Evolutionary conservation across 37 sponge, comb jelly and placozoan genomes (phyloP), one percentile per base, ranked within the genome.

Genomic region (Oopsacas minuta): DNA sequence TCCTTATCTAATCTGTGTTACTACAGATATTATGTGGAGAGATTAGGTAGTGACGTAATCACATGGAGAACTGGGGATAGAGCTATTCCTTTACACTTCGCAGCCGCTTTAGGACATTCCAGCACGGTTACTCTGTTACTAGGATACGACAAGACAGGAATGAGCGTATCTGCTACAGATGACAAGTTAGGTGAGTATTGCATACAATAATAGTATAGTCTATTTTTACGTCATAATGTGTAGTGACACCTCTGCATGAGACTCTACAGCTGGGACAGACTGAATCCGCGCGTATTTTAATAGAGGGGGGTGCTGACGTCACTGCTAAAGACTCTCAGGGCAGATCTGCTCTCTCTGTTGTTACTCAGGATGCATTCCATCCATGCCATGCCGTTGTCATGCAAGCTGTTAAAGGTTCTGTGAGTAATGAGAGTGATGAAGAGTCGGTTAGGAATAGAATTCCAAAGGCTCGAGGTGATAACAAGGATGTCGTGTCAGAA

Each of bases 211-310:
- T n/a, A n/a, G n/a, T n/a, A n/a, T n/a, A 42, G 49, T 15, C 49
- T 42, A 42, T 42, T 8, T 15, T 15, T 42, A 42, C 15, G 49
- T 15, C 49, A n/a, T n/a, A n/a, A n/a, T n/a, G n/a, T n/a, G 75
- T 61, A 61, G 75, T 61, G 75, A 61, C 75, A 3, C 75, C 75
- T 5, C 30, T 61, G 75, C 75, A 61, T 12, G 75, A 61, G 75
- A 34, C 75, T 5, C 20, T 61, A 12, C 20, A 20, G 22, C 5
- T 12, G 28, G 75, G 75, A 34, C 5, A 3, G 7, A 5, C 75
- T 3, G 75, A 61, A 34, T 61, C 32, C 75, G 75, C 75, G 75
- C 75, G 75, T 34, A 61, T 61, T 34, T 12, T 61, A 3, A 61
- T 61, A 3, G 75, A 10, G 75, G 75, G 32, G 75, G 75, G 75